A percentile compares a stretch with the other conserved stretches of the same genome.
phyloP scores from a whole-genome alignment of 2,797 vertebrate species.

The Gastrophryne carolinensis region DNA sequence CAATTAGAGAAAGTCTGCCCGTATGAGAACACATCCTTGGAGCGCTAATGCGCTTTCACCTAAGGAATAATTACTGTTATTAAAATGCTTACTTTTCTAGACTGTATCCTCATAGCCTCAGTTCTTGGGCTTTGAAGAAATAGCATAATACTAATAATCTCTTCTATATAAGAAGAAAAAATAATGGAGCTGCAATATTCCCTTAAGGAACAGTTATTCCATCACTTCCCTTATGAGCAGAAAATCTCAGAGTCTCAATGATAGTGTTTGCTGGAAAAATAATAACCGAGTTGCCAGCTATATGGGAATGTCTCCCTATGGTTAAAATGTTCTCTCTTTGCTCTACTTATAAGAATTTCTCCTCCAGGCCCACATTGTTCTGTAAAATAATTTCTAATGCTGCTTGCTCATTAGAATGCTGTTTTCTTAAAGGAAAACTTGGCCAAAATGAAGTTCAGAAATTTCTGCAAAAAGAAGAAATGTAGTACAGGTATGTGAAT shows the following conservation, averaged over 20 bases:
- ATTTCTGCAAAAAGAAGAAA: too few relatives aligned
- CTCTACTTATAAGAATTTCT: constrained; percentile 37
- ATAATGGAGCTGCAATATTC: constrained; percentile 21
- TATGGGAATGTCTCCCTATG: constrained; percentile 40
- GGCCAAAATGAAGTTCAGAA: constrained; percentile 20
- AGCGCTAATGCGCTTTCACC: constrained; percentile 43
- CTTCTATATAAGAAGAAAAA: constrained; percentile 33
- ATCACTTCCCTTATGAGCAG: constrained; percentile 19
- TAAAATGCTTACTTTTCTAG: constrained; percentile 46
- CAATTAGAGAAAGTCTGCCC: constrained; percentile 31
- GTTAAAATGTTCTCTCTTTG: constrained; percentile 34
- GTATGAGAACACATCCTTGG: constrained; percentile 26
- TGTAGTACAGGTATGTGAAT: too few relatives aligned
- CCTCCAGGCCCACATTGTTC: constrained; percentile 27
- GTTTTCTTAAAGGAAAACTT: not conserved
- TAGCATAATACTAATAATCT: constrained; percentile 39
- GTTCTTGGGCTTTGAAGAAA: constrained; percentile 15
- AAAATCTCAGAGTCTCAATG: constrained; percentile 8
- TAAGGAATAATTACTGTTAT: constrained; percentile 51
- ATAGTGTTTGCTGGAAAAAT: constrained; percentile 31
- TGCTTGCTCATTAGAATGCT: not conserved
- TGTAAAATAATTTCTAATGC: constrained; percentile 7
- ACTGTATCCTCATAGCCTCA: constrained; percentile 36
- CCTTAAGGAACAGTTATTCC: constrained; percentile 39
- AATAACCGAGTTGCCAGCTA: constrained; percentile 13